Evolutionary conservation across 2,113 vertebrate genomes (phyloP), one percentile per base, ranked within the genome.

Genomic region (Erpornis zantholeuca): DNA sequence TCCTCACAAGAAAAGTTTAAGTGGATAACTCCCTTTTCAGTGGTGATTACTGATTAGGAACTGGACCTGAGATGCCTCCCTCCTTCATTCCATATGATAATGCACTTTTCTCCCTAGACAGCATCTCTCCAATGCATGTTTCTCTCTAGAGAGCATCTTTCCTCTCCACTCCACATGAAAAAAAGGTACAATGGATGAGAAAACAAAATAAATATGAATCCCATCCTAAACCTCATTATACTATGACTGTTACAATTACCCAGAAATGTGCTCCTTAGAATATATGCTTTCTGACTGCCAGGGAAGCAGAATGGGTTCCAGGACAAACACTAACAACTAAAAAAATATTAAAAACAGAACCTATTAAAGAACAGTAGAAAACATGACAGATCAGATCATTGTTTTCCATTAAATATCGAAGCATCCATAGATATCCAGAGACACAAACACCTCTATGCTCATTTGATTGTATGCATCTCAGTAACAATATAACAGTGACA

Each of bases 301-400:
- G 11, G 27, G 9, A 82, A 78, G 15, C 4, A 73, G 10, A 28
- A 49, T 18, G 8, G 3, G 7, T 60, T 83, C 24, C 31, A 57
- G 19, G 10, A 78, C 10, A 78, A 54, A 50, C 2, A 17, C 8
- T 38, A 80, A 3, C 6, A 72, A 61, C 23, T 63, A 12, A 71
- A 49, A 4, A 85, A 50, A 50, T 33, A 36, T 47, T 33, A 6
- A 27, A 59, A 91, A 29, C 47, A 45, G 4, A 47, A 49, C 7
- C 9, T 53, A 22, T 25, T 59, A 24, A 71, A 69, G 21, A 60
- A 80, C 25, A 65, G 11, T 25, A 69, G 5, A 52, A 13, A 20
- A 40, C 0, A 0, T 21, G 17, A 11, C 8, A 54, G 24, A 28
- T 47, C 3, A 24, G 56, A 77, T 33, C 1, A 35, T 9, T 23